Evolutionary conservation across 1,140 invertebrate genomes (phyloP).

Genomic region (Pararge aegeria): DNA sequence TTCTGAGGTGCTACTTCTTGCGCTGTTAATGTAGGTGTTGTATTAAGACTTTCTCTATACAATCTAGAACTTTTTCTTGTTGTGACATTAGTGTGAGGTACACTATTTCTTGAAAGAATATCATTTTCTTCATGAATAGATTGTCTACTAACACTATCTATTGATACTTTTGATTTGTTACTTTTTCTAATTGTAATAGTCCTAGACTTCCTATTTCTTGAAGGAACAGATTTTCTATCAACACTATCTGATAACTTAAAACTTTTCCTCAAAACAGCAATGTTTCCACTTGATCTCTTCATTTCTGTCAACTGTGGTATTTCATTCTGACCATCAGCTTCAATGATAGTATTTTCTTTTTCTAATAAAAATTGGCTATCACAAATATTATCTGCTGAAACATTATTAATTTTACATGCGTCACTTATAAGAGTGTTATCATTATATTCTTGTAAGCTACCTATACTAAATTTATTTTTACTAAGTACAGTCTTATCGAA

Average conservation of each 20-base stretch:
- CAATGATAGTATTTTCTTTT: not conserved
- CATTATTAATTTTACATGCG: not conserved
- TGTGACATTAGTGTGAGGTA: not conserved
- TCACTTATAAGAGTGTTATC: constrained; percentile 13
- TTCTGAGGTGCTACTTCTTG: not conserved
- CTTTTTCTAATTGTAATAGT: not conserved
- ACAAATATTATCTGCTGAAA: not conserved
- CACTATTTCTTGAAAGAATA: not conserved
- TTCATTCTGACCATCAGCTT: not conserved
- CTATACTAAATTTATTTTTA: constrained; percentile 34
- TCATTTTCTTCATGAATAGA: not conserved
- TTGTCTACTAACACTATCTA: not conserved
- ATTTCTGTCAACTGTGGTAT: not conserved
- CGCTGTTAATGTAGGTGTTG: not conserved
- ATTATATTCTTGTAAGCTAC: constrained; percentile 5
- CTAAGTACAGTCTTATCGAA: constrained; percentile 50
- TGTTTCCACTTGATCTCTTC: not conserved
- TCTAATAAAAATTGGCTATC: not conserved
- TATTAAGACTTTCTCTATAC: not conserved
- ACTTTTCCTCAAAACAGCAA: not conserved
- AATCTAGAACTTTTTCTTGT: constrained; percentile 23
- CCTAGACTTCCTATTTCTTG: too few relatives aligned
- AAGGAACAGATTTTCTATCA: too few relatives aligned
- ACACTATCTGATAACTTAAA: not conserved
- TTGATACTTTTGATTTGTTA: constrained; percentile 9